Evolutionary conservation across 2,888 invertebrate species (phyloP), one percentile per base, ranked within the genome.

Genomic region (Melanchra persicariae): DNA sequence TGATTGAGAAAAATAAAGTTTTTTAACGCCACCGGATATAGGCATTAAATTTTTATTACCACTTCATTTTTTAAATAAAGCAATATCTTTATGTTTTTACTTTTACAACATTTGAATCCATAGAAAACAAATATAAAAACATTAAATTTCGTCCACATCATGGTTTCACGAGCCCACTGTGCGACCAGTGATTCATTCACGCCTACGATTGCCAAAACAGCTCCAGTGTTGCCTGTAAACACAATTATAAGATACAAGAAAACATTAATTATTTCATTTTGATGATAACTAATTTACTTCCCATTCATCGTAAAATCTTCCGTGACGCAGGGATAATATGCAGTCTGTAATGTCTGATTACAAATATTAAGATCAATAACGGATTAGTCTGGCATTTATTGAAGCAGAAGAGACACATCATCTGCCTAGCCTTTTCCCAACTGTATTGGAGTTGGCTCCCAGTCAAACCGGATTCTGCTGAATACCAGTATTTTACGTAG

Each of bases 121-220:
- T 43, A 60, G 49, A 12, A 3, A 70, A 49, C 12, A n/a, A 26
- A 65, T 51, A 51, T 24, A 57, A 49, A 22, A 30, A 15, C 24
- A 64, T 26, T 30, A 6, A 54, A 12, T 59, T 77, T 77, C 71
- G 78, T 75, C 78, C 75, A 61, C 64, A 54, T 54, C 19, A n/a
- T 59, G 54, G 15, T 55, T 9, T 43, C 26, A 12, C 40, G 24
- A 59, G 55, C 40, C 49, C 84, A 83, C 75, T 76, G 52, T 77
- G 82, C 64, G 64, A 17, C 17, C 45, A 70, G 74, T 90, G 86
- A 90, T 85, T 88, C 88, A 89, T 84, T 80, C 81, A 75, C 77
- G 61, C 69, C 65, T 70, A 81, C 74, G 63, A 73, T 77, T 87
- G 89, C 90, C 87, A 88, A 88, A 85, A 81, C 62, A 24, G 82